Percentiles rank a stretch among this genome's conserved stretches.
phyloP scores from a whole-genome alignment of 2,888 invertebrate species.

The Himalopsyche japonica region DNA sequence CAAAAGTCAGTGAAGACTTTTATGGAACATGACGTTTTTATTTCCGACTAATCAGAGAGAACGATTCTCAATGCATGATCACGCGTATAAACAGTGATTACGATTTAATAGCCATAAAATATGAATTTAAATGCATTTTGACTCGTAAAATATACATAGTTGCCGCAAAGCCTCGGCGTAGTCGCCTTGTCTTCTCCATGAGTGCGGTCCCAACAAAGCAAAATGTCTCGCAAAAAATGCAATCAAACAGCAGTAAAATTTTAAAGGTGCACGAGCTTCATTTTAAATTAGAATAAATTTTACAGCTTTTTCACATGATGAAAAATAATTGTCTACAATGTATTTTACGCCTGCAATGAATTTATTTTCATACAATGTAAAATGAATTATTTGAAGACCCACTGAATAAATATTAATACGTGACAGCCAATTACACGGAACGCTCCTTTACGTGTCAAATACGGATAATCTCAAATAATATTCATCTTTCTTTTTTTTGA shows the following conservation, averaged over 20 bases:
- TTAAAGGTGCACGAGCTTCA: background rate
- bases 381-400: too few species aligned
- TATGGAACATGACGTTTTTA: background rate
- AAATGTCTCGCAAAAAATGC: slow-evolving; percentile 15
- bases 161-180: background rate
- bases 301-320: background rate
- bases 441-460: too few species aligned
- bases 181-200: background rate
- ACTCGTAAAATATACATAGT: slow-evolving; percentile 34
- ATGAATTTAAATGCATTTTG: slow-evolving; percentile 22
- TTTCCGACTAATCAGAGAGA: background rate
- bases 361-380: background rate
- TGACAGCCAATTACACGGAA: too few species aligned
- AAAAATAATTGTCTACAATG: background rate
- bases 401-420: too few species aligned
- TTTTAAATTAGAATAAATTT: slow-evolving; percentile 12
- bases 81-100: slow-evolving; percentile 15
- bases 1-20: background rate
- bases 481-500: too few species aligned
- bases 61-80: background rate
- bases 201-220: slow-evolving; percentile 24
- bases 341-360: background rate
- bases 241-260: slow-evolving; percentile 20
- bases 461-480: too few species aligned
- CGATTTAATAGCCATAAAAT: slow-evolving; percentile 30